Conservation (phyloP, 2,888 invertebrate species). For the Sinotaia quadrata region DNA sequence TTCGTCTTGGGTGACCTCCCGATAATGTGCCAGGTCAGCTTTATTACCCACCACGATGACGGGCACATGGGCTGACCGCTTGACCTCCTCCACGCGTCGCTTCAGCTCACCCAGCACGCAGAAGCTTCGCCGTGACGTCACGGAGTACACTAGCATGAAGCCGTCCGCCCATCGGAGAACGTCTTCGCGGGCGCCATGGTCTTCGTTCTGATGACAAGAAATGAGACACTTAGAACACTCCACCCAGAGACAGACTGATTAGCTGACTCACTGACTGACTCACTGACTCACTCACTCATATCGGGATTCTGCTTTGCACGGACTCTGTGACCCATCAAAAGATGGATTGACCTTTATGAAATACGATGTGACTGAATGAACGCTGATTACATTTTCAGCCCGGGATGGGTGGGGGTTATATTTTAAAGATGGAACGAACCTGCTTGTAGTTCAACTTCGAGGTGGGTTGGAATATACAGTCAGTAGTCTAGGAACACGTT, state of each 20-base stretch:
- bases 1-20: conserved; percentile 64
- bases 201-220: conserved; percentile 55
- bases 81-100: conserved; percentile 59
- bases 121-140: conserved; percentile 60
- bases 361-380: no score
- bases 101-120: conserved; percentile 54
- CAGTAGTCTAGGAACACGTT: no score
- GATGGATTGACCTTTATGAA: no score
- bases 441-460: no score
- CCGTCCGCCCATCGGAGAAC: conserved; percentile 67
- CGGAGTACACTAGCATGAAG: conserved; percentile 64
- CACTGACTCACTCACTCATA: neutral
- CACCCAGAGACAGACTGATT: neutral
- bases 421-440: no score
- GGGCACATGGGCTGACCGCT: conserved; percentile 57
- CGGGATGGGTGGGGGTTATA: no score
- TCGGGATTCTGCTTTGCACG: no score
- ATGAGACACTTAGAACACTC: neutral
- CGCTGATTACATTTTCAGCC: no score
- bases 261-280: neutral
- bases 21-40: conserved; percentile 63
- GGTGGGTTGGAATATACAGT: no score
- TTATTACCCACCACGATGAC: conserved; percentile 66
- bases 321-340: no score
- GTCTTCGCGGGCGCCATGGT: conserved; percentile 62